phyloP scores from a whole-genome alignment of 1,140 invertebrate species.

The Nephila pilipes region DNA sequence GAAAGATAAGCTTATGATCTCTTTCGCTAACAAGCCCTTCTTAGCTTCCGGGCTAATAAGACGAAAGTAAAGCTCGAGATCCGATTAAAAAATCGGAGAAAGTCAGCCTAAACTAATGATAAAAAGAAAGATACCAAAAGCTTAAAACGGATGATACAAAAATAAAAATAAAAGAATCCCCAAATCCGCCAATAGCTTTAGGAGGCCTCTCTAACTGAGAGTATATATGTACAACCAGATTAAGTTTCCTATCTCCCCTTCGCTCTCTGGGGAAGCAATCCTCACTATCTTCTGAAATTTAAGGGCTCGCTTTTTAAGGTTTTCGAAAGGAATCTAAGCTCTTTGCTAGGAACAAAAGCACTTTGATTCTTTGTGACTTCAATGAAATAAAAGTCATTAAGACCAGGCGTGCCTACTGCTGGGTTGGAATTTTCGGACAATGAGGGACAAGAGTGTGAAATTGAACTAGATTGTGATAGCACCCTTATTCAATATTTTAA shows the following conservation, averaged over 20 bases:
- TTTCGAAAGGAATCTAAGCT: not conserved
- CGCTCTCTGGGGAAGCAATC: not conserved
- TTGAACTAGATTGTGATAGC: not conserved
- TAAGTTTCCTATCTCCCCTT: not conserved
- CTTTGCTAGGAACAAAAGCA: not conserved
- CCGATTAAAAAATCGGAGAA: constrained; percentile 12
- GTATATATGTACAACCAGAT: constrained; percentile 41
- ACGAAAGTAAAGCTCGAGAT: constrained; percentile 12
- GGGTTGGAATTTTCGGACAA: not conserved
- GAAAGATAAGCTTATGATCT: constrained; percentile 29
- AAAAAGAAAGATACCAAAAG: not conserved
- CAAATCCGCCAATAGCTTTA: not conserved
- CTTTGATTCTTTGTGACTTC: not conserved
- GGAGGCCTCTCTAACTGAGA: constrained; percentile 28
- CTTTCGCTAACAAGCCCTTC: constrained; percentile 39
- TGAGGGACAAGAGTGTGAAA: not conserved
- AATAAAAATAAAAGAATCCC: constrained; percentile 6
- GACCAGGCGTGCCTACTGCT: not conserved
- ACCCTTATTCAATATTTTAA: too few species aligned
- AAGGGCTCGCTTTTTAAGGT: not conserved
- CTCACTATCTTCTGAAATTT: constrained; percentile 7
- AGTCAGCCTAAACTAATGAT: not conserved
- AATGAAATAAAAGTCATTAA: constrained; percentile 28
- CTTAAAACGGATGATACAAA: constrained; percentile 17
- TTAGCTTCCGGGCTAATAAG: not conserved